phyloP scores from a whole-genome alignment of 2,113 vertebrate genomes.

The Myrmecobius fasciatus region DNA sequence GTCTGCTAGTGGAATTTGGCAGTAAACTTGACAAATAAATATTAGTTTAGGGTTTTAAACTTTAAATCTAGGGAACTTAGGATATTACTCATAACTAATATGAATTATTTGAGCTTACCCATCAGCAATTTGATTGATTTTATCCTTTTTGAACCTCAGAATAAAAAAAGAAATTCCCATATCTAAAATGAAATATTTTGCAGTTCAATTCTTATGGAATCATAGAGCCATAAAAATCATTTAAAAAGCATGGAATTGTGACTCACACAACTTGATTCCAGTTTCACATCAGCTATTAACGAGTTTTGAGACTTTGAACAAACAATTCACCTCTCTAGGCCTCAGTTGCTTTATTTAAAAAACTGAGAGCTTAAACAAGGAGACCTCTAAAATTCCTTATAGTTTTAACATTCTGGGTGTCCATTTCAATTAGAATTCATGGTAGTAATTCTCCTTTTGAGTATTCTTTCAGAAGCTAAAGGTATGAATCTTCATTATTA shows the following conservation, averaged over 20 bases:
- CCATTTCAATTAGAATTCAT: background rate
- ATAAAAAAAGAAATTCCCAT: constrained; percentile 11
- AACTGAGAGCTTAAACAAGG: background rate
- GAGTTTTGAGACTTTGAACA: background rate
- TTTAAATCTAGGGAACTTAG: constrained; percentile 22
- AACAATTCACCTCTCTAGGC: background rate
- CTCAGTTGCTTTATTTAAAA: background rate
- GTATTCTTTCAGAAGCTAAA: background rate
- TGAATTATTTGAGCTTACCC: constrained; percentile 26
- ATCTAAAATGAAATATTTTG: constrained; percentile 10
- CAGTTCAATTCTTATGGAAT: background rate
- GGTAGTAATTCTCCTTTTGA: background rate
- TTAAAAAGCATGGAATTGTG: background rate
- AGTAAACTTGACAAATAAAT: constrained; percentile 40
- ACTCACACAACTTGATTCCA: background rate
- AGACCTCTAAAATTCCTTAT: background rate
- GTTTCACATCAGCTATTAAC: background rate
- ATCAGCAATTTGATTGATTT: background rate
- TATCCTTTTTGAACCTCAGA: background rate
- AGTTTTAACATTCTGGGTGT: background rate
- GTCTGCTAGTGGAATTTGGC: constrained; percentile 41
- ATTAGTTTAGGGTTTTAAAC: constrained; percentile 29
- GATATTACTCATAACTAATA: constrained; percentile 27
- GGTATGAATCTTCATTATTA: background rate
- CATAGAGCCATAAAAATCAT: background rate